A percentile compares a stretch with the other conserved stretches of the same genome.
phyloP scores from a whole-genome alignment of 2,888 invertebrate species.

The Cryptus armator region DNA sequence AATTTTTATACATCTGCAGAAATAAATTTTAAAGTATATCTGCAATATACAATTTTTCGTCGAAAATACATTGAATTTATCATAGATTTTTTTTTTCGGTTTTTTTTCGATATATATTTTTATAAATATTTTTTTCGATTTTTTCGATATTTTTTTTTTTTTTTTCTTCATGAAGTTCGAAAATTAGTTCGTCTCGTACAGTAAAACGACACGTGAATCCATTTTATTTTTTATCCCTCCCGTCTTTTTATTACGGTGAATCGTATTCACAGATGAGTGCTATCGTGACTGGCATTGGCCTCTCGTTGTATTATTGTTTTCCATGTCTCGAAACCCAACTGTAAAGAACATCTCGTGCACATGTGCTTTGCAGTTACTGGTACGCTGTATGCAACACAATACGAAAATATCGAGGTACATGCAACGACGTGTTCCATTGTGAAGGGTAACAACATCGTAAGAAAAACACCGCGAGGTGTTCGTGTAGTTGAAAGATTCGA shows the following conservation, averaged over 20 bases:
- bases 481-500: slow-evolving; percentile 6
- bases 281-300: slow-evolving; percentile 73
- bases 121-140: too few relatives aligned
- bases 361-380: background rate
- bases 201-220: too few relatives aligned
- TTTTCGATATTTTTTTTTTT: too few relatives aligned
- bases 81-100: too few relatives aligned
- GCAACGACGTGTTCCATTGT: slow-evolving; percentile 28
- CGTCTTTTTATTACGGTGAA: slow-evolving; percentile 56
- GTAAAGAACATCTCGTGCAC: slow-evolving; percentile 8
- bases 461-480: slow-evolving; percentile 23
- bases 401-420: background rate
- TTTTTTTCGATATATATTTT: too few relatives aligned
- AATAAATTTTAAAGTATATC: too few relatives aligned
- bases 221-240: slow-evolving; percentile 10
- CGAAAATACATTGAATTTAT: too few relatives aligned
- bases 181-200: too few relatives aligned
- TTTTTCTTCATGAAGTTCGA: too few relatives aligned
- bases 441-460: slow-evolving; percentile 1
- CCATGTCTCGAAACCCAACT: slow-evolving; percentile 59
- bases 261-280: slow-evolving; percentile 61
- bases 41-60: too few relatives aligned
- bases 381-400: slow-evolving; percentile 2
- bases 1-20: too few relatives aligned
- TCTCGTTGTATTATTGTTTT: slow-evolving; percentile 70